Evolutionary conservation across 2,888 invertebrate species (phyloP).

Genomic region (Drosophila phalerata): DNA sequence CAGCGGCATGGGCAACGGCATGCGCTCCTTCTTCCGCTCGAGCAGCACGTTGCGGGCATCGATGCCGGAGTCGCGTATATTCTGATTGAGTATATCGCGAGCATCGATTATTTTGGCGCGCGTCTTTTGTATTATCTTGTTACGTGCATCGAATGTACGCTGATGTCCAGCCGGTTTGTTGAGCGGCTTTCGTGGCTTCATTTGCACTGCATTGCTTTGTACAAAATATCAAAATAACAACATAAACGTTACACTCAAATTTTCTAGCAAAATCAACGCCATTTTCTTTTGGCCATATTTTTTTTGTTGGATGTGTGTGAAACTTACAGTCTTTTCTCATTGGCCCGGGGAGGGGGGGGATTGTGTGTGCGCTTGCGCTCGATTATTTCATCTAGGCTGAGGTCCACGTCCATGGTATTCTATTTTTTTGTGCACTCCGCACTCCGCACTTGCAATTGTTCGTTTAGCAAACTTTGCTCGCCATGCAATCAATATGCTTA

Average conservation of each 20-base stretch:
- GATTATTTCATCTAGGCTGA: slow-evolving; percentile 67
- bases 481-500: not conserved
- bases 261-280: slow-evolving; percentile 40
- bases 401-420: slow-evolving; percentile 56
- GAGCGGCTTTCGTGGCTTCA: slow-evolving; percentile 50
- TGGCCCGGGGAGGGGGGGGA: slow-evolving; percentile 23
- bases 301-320: not conserved
- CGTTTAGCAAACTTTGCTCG: not conserved
- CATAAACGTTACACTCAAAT: not conserved
- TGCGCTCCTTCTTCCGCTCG: slow-evolving; percentile 83
- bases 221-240: slow-evolving; percentile 1
- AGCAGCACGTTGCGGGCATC: slow-evolving; percentile 91
- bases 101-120: slow-evolving; percentile 92
- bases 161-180: slow-evolving; percentile 41
- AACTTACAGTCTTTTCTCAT: slow-evolving; percentile 67
- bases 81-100: slow-evolving; percentile 91
- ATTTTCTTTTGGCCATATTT: slow-evolving; percentile 49
- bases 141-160: slow-evolving; percentile 88
- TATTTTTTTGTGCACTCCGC: slow-evolving; percentile 11
- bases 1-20: slow-evolving; percentile 26
- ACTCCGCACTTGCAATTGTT: slow-evolving; percentile 5
- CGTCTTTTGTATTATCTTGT: slow-evolving; percentile 92
- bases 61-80: slow-evolving; percentile 89
- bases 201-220: slow-evolving; percentile 26
- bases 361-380: slow-evolving; percentile 60